Conservation (phyloP, 2,888 invertebrate genomes). For the Alsophila aescularia region DNA sequence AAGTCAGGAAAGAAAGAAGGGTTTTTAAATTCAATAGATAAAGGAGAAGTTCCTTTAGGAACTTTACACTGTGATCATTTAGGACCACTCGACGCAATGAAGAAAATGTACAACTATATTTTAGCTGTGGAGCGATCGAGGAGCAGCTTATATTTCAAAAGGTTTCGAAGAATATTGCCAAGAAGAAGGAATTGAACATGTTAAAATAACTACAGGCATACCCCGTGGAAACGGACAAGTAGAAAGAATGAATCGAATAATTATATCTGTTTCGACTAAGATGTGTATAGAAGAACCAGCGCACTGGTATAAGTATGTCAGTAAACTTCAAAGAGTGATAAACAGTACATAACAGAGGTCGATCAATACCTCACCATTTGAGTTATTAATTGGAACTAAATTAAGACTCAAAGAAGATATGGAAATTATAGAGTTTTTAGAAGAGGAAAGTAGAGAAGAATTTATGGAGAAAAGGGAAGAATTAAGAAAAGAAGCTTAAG, state of each 20-base stretch:
- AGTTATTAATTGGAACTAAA: neutral
- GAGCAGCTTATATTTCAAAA: too few species aligned
- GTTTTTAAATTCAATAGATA: slow-evolving; percentile 33
- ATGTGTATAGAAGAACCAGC: slow-evolving; percentile 46
- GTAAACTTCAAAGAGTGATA: slow-evolving; percentile 6
- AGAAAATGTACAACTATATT: slow-evolving; percentile 44
- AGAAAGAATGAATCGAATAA: slow-evolving; percentile 47
- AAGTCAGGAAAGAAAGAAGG: slow-evolving; percentile 47
- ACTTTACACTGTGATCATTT: too few species aligned
- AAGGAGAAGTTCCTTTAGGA: slow-evolving; percentile 20
- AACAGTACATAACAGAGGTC: neutral
- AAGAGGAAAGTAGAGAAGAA: neutral
- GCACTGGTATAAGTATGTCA: too few species aligned
- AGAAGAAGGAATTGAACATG: slow-evolving; percentile 53
- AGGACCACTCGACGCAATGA: too few species aligned
- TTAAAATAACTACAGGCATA: slow-evolving; percentile 41
- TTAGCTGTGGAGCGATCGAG: too few species aligned
- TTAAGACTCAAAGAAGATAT: neutral
- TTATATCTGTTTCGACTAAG: slow-evolving; percentile 52
- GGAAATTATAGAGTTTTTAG: too few species aligned
- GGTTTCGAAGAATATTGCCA: neutral
- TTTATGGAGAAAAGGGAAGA: neutral
- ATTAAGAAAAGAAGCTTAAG: neutral
- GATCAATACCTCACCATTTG: neutral
- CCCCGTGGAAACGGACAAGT: slow-evolving; percentile 52